Evolutionary conservation across 2,113 vertebrate species (phyloP).

Genomic region (Piaya cayana): DNA sequence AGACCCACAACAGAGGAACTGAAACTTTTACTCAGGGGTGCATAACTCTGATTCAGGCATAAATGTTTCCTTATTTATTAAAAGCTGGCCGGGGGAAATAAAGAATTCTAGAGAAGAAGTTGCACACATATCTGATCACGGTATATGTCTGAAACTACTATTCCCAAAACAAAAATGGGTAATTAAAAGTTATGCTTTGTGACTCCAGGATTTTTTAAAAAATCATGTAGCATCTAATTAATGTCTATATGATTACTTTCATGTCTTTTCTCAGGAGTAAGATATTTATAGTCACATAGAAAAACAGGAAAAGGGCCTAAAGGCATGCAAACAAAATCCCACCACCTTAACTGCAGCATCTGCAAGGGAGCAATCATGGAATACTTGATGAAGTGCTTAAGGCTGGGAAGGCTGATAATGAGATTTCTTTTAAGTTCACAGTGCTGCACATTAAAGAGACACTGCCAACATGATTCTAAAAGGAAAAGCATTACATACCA

Average conservation of each 20-base stretch:
- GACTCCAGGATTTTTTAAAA: constrained; percentile 5
- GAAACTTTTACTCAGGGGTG: constrained; percentile 13
- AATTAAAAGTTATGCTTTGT: constrained; percentile 33
- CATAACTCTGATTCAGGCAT: constrained; percentile 22
- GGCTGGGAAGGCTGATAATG: constrained; percentile 61
- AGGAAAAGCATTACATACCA: neutral
- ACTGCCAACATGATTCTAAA: neutral
- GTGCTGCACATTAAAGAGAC: constrained; percentile 49
- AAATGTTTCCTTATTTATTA: constrained; percentile 32
- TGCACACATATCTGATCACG: constrained; percentile 14
- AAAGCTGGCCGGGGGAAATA: neutral
- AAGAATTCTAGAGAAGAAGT: constrained; percentile 29
- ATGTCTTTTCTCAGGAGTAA: constrained; percentile 31
- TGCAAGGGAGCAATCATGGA: constrained; percentile 28
- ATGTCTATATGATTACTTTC: constrained; percentile 26
- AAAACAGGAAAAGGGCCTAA: constrained; percentile 25
- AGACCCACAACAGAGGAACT: constrained; percentile 28
- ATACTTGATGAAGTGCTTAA: constrained; percentile 52
- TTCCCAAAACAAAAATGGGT: neutral
- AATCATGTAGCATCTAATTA: constrained; percentile 9
- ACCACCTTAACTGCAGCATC: constrained; percentile 43
- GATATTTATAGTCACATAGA: constrained; percentile 28
- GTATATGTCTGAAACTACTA: constrained; percentile 18
- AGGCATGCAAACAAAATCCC: constrained; percentile 11
- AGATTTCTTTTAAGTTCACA: constrained; percentile 52